These are phyloP conservation scores for Rotaria macrura DNA, from an alignment of 2,888 invertebrate species.

Conservation along the genomic window DNA sequence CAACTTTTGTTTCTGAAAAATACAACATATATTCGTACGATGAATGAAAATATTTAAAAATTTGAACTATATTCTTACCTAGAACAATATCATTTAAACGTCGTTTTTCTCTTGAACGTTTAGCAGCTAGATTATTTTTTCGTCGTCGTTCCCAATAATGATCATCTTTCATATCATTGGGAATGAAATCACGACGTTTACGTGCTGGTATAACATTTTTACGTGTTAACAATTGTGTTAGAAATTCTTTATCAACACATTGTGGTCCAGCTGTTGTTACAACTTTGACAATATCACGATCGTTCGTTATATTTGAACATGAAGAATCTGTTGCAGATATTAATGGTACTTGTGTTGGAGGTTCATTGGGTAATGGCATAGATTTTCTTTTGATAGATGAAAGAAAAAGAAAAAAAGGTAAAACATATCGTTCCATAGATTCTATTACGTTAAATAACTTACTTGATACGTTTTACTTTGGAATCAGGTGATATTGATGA, in stretches of 20 bases:
- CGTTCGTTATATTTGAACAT: not conserved
- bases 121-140: constrained; percentile 33
- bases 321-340: not conserved
- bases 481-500: not conserved
- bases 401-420: too few species aligned
- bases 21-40: too few species aligned
- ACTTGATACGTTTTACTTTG: not conserved
- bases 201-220: constrained; percentile 33
- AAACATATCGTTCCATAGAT: too few species aligned
- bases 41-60: not conserved
- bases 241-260: constrained; percentile 4
- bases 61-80: not conserved
- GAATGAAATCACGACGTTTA: constrained; percentile 33
- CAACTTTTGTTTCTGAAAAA: constrained; percentile 29
- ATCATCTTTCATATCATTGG: constrained; percentile 33
- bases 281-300: not conserved
- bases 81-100: constrained; percentile 32
- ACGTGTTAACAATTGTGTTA: not conserved
- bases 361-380: not conserved
- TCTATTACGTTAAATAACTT: not conserved
- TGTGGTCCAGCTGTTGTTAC: constrained; percentile 1
- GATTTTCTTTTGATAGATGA: too few species aligned
- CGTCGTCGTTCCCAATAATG: constrained; percentile 33
- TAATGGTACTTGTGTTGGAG: not conserved
- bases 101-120: constrained; percentile 32